Evolutionary conservation across 2,797 vertebrate species (phyloP).

Genomic region (Gastrophryne carolinensis): DNA sequence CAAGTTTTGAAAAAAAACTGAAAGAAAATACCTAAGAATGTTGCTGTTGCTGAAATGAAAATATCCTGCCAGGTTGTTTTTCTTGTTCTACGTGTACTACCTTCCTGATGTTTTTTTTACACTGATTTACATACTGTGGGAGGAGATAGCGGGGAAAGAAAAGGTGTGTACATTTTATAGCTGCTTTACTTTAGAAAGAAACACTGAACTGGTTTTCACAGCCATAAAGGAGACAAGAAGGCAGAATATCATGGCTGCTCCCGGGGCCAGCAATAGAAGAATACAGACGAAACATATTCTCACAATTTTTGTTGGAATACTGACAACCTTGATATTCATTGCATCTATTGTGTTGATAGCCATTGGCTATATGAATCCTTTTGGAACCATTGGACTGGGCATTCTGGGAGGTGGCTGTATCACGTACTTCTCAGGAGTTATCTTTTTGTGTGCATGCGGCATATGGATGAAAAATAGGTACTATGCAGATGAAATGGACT

Average conservation of each 20-base stretch:
- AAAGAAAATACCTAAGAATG: no score
- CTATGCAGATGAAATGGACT: conserved; percentile 2
- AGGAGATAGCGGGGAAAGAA: conserved; percentile 16
- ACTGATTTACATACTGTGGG: conserved; percentile 35
- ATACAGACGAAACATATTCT: neutral
- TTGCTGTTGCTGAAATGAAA: neutral
- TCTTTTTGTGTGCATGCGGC: conserved; percentile 6
- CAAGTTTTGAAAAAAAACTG: no score
- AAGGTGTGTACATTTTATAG: neutral
- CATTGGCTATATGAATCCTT: conserved; percentile 34
- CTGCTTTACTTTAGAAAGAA: neutral
- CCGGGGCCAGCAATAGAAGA: neutral
- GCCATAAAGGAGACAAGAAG: neutral
- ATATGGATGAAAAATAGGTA: conserved; percentile 42
- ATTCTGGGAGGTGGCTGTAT: conserved; percentile 39
- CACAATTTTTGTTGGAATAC: neutral
- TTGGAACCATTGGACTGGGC: conserved; percentile 29
- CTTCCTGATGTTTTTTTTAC: neutral
- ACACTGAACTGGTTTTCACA: conserved; percentile 11
- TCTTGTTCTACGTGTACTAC: conserved; percentile 26
- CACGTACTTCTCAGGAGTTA: conserved; percentile 4
- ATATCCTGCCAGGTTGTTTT: conserved; percentile 12
- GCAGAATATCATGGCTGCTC: neutral
- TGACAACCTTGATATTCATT: neutral
- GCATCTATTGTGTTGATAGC: conserved; percentile 23